Evolutionary conservation across 2,113 vertebrate genomes (phyloP).

Genomic region (Perca flavescens): DNA sequence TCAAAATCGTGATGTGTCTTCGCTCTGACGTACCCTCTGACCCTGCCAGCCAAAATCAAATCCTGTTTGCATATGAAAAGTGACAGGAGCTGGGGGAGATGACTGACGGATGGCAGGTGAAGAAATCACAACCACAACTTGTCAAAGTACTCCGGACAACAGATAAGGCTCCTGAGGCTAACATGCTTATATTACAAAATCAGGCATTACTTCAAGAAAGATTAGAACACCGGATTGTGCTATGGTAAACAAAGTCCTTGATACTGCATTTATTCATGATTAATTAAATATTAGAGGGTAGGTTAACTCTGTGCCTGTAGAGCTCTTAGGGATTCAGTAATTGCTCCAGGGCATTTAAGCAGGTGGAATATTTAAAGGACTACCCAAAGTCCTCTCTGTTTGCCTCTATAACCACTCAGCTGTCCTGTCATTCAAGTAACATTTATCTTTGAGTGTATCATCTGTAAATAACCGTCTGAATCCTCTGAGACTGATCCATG

Average conservation of each 20-base stretch:
- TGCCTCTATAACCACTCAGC: background rate
- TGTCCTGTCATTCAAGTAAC: background rate
- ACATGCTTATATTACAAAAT: background rate
- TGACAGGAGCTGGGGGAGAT: slow-evolving; percentile 4
- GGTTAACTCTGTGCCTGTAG: background rate
- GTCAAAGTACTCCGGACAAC: background rate
- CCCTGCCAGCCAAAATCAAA: background rate
- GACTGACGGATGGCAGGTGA: slow-evolving; percentile 13
- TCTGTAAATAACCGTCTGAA: background rate
- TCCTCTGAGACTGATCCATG: background rate
- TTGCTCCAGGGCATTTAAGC: background rate
- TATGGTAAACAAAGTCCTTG: slow-evolving; percentile 4
- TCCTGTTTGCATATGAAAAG: background rate
- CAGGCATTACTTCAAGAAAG: too few species aligned
- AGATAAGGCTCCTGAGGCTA: background rate
- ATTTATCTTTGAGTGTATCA: slow-evolving; percentile 9
- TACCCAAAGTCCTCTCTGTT: background rate
- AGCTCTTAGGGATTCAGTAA: background rate
- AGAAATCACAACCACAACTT: background rate
- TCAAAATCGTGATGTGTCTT: background rate
- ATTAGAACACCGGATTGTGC: background rate
- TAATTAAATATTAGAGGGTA: background rate
- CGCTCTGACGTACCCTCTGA: background rate
- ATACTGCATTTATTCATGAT: background rate
- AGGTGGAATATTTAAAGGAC: background rate